Evolutionary conservation across 1,140 invertebrate genomes (phyloP).

Genomic region (Calephelis virginiensis): DNA sequence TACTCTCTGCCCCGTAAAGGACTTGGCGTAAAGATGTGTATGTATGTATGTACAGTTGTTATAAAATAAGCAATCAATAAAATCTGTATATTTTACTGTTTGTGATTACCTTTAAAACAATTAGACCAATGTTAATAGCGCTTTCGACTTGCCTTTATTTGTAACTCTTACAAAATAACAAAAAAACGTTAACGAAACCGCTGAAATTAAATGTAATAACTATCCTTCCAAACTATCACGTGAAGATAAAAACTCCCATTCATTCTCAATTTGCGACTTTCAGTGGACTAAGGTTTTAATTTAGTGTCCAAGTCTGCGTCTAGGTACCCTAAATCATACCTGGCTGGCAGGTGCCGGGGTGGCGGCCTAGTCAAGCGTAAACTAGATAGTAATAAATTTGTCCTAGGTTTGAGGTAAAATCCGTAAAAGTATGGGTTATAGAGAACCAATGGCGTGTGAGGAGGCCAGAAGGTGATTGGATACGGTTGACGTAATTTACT

Average conservation of each 20-base stretch:
- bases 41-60: too few species aligned
- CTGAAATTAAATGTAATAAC: too few species aligned
- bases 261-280: conserved; percentile 36
- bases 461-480: conserved; percentile 26
- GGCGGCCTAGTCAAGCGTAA: conserved; percentile 45
- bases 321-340: conserved; percentile 58
- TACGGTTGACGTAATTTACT: conserved; percentile 4
- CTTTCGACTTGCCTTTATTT: too few species aligned
- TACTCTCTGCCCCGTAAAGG: too few species aligned
- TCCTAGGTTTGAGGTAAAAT: conserved; percentile 36
- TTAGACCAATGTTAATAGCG: too few species aligned
- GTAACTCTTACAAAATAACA: too few species aligned
- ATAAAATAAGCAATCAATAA: too few species aligned
- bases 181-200: too few species aligned
- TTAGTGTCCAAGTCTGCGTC: conserved; percentile 47
- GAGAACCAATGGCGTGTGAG: conserved; percentile 41
- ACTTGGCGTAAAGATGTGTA: too few species aligned
- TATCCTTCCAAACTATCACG: background rate
- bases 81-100: too few species aligned
- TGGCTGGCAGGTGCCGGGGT: conserved; percentile 48
- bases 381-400: conserved; percentile 64
- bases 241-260: conserved; percentile 5
- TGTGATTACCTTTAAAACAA: too few species aligned
- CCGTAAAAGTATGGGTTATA: conserved; percentile 39
- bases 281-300: conserved; percentile 39